phyloP scores from a whole-genome alignment of 2,113 vertebrate genomes.

The Passer domesticus region DNA sequence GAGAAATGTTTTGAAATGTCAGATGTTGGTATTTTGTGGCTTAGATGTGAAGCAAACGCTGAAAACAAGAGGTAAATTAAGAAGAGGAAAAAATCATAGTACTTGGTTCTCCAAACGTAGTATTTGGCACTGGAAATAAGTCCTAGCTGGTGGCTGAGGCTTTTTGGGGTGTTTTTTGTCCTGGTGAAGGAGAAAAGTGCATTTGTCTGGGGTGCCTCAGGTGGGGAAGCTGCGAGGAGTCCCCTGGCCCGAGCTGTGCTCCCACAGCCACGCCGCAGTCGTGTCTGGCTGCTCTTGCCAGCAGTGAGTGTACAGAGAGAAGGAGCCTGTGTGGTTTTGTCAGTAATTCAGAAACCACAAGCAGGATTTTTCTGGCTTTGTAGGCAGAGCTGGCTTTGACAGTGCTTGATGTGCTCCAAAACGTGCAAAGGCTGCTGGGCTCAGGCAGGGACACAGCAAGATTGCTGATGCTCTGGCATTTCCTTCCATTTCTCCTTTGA shows the following conservation, averaged over 20 bases:
- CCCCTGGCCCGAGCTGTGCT: background rate
- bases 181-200: background rate
- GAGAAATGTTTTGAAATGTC: constrained; percentile 30
- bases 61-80: background rate
- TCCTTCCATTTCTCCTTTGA: background rate
- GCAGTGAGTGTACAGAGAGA: background rate
- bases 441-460: background rate
- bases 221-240: constrained; percentile 28
- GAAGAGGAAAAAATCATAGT: background rate
- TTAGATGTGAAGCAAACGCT: background rate
- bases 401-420: constrained; percentile 3
- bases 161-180: background rate
- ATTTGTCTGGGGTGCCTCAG: background rate
- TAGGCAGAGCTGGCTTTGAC: background rate
- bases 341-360: constrained; percentile 42
- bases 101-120: background rate
- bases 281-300: background rate
- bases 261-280: background rate
- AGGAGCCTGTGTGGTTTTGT: constrained; percentile 29
- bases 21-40: background rate
- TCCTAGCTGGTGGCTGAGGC: background rate
- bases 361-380: constrained; percentile 38
- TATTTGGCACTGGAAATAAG: background rate
- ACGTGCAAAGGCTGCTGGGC: background rate
- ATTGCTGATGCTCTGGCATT: background rate